Evolutionary conservation across 2,113 vertebrate genomes (phyloP).

Genomic region (Tor tambroides): DNA sequence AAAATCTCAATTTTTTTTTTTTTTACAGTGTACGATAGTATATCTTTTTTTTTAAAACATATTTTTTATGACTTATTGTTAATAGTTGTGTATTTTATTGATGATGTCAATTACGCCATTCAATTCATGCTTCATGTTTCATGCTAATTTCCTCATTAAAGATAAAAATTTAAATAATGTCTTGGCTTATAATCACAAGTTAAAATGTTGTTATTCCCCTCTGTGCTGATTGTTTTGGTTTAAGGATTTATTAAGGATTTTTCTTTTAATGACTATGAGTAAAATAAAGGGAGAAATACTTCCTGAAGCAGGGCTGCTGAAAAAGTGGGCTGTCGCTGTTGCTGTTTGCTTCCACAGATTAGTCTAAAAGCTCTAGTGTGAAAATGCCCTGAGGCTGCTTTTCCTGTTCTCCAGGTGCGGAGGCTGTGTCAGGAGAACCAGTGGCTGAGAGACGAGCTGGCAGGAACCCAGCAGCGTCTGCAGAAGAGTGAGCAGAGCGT

Average conservation of each 20-base stretch:
- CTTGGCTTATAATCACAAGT: too few species aligned
- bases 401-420: slow-evolving; percentile 74
- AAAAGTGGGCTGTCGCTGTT: neutral
- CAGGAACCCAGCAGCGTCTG: slow-evolving; percentile 87
- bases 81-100: too few species aligned
- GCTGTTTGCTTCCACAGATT: neutral
- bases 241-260: neutral
- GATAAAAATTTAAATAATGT: too few species aligned
- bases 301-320: neutral
- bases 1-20: too few species aligned
- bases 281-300: neutral
- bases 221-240: neutral
- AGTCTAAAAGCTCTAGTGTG: neutral
- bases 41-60: too few species aligned
- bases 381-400: neutral
- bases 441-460: slow-evolving; percentile 93
- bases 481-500: slow-evolving; percentile 90
- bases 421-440: slow-evolving; percentile 70
- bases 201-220: neutral
- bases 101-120: too few species aligned
- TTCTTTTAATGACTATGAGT: neutral
- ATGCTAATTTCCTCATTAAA: neutral
- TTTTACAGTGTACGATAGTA: too few species aligned
- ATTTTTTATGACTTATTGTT: too few species aligned
- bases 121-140: too few species aligned